These are phyloP conservation scores for Taeniopygia guttata DNA, from an alignment of 2,797 vertebrate species.

Conservation along the genomic window DNA sequence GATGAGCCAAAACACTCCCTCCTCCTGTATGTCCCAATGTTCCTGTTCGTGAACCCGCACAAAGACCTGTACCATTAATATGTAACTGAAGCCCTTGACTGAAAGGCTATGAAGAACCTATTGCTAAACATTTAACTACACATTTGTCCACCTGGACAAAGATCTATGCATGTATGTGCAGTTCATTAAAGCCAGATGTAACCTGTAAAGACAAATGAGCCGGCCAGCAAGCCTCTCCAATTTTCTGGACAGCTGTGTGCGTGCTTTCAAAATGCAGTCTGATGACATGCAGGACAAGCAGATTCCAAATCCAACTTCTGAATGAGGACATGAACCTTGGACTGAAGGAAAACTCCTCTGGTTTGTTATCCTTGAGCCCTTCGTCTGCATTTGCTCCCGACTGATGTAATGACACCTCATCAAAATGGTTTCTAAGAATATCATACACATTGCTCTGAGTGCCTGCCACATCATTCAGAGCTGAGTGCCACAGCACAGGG, in stretches of 20 bases:
- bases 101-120: background rate
- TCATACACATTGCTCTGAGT: background rate
- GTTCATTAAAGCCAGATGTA: background rate
- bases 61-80: background rate
- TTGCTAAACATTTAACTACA: background rate
- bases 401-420: background rate
- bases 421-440: slow-evolving; percentile 22
- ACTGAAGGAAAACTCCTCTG: background rate
- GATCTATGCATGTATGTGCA: background rate
- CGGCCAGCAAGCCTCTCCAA: background rate
- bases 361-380: background rate
- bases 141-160: background rate
- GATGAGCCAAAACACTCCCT: background rate
- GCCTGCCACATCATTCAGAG: background rate
- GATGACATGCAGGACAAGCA: background rate
- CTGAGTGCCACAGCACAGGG: background rate
- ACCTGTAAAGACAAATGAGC: background rate
- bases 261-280: background rate
- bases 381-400: background rate
- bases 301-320: background rate
- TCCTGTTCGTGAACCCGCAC: background rate
- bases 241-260: background rate
- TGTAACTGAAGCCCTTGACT: background rate
- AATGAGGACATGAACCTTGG: background rate
- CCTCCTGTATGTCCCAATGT: too few species aligned